Evolutionary conservation across 1,140 invertebrate species (phyloP).

Genomic region (Ostrea denselamellosa): DNA sequence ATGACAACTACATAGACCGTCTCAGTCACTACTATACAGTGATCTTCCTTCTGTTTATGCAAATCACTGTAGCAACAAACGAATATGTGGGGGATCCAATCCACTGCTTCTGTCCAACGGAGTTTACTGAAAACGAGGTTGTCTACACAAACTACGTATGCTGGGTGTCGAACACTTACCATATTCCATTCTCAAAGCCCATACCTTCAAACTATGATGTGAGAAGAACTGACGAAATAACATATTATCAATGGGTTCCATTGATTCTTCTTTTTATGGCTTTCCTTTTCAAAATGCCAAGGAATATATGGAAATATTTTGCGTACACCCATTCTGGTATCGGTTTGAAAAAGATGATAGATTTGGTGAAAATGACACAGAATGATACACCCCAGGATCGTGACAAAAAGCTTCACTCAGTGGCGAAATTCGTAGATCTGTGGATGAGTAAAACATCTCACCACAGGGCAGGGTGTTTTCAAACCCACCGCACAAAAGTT

Average conservation of each 20-base stretch:
- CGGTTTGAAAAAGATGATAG: slow-evolving; percentile 46
- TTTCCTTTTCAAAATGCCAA: slow-evolving; percentile 54
- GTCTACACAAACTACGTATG: slow-evolving; percentile 68
- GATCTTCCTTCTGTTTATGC: slow-evolving; percentile 62
- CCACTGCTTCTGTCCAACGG: slow-evolving; percentile 71
- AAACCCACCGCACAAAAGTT: slow-evolving; percentile 55
- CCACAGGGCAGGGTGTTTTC: slow-evolving; percentile 51
- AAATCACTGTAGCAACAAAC: slow-evolving; percentile 61
- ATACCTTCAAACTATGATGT: slow-evolving; percentile 64
- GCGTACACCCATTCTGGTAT: slow-evolving; percentile 48
- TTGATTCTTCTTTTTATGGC: slow-evolving; percentile 84
- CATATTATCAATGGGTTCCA: slow-evolving; percentile 81
- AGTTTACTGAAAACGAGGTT: slow-evolving; percentile 58
- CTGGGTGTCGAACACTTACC: slow-evolving; percentile 79
- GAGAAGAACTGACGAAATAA: slow-evolving; percentile 61
- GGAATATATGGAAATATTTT: slow-evolving; percentile 50
- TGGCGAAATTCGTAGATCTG: slow-evolving; percentile 48
- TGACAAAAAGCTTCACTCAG: slow-evolving; percentile 22
- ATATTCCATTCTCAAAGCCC: slow-evolving; percentile 76
- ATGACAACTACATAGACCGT: slow-evolving; percentile 66
- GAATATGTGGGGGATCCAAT: slow-evolving; percentile 81
- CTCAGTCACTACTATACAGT: slow-evolving; percentile 69
- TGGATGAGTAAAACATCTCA: slow-evolving; percentile 73
- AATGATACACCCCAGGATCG: slow-evolving; percentile 41
- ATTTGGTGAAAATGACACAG: slow-evolving; percentile 15